These are phyloP conservation scores for Scyliorhinus canicula DNA, from an alignment of 2,797 vertebrate genomes.

Conservation along the genomic window DNA sequence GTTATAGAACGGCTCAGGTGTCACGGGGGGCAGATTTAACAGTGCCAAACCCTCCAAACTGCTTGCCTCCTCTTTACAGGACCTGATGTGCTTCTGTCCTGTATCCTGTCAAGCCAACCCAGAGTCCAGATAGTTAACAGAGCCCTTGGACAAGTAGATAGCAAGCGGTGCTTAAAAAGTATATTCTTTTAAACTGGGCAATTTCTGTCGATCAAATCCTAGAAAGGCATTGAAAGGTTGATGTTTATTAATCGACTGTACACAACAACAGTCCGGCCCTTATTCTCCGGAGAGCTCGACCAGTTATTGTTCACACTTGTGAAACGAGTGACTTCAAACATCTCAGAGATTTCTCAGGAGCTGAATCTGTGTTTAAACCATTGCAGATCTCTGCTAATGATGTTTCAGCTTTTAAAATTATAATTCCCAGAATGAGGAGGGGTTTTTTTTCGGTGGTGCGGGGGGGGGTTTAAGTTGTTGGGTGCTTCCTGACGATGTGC, in stretches of 20 bases:
- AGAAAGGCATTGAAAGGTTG: background rate
- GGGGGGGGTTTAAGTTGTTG: background rate
- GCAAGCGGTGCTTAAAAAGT: too few species aligned
- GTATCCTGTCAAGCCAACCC: too few species aligned
- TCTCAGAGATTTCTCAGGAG: background rate
- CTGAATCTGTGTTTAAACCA: background rate
- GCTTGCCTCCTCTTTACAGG: background rate
- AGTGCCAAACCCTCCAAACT: background rate
- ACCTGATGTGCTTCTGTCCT: background rate
- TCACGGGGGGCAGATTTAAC: background rate
- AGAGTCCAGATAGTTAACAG: too few species aligned
- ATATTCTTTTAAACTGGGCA: background rate
- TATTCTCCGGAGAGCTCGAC: background rate
- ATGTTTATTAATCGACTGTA: background rate
- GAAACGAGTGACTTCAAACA: background rate
- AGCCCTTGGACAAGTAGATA: background rate
- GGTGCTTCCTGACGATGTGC: background rate
- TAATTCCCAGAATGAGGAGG: background rate
- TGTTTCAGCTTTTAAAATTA: background rate
- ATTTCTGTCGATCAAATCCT: background rate
- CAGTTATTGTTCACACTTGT: background rate
- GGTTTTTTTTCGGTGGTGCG: background rate
- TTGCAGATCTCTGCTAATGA: too few species aligned
- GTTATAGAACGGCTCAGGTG: too few species aligned
- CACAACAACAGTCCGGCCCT: background rate